A percentile compares a stretch with the other conserved stretches of the same genome.
phyloP scores from a whole-genome alignment of 2,113 vertebrate genomes.

The Isichthys henryi region DNA sequence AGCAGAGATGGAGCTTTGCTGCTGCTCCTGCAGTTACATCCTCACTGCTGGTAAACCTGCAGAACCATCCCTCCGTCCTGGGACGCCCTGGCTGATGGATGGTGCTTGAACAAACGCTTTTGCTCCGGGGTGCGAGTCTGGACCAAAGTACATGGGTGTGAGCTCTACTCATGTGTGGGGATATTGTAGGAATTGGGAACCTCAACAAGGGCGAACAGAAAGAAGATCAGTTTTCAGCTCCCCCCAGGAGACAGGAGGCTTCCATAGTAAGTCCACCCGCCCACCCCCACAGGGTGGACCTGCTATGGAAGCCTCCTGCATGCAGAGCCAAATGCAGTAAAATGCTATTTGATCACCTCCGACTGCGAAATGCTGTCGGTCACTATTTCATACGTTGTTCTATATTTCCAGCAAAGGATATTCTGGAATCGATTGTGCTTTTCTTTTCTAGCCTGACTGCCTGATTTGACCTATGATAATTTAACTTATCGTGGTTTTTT shows the following conservation, averaged over 20 bases:
- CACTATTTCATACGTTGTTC: not conserved
- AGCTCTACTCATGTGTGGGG: not conserved
- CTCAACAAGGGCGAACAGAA: not conserved
- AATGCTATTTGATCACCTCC: conserved; percentile 40
- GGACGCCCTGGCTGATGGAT: not conserved
- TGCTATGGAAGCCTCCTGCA: not conserved
- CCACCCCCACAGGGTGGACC: conserved; percentile 32
- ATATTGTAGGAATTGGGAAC: not conserved
- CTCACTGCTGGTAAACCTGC: not conserved
- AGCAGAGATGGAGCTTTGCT: not conserved
- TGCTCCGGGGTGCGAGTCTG: not conserved
- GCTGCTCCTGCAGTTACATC: not conserved
- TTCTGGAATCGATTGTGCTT: conserved; percentile 19
- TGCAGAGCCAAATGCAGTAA: conserved; percentile 30
- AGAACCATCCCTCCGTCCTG: not conserved
- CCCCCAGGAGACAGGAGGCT: not conserved
- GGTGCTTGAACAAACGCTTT: not conserved
- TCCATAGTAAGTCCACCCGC: too few species aligned
- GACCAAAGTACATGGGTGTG: not conserved
- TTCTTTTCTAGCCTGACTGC: conserved; percentile 14
- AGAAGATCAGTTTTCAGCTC: not conserved
- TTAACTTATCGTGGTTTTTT: conserved; percentile 19
- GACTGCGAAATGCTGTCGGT: conserved; percentile 33
- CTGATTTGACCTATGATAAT: conserved; percentile 15
- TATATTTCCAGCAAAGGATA: conserved; percentile 15